Conservation (phyloP, 2,888 invertebrate genomes). For the Acanthoscelides obtectus region DNA sequence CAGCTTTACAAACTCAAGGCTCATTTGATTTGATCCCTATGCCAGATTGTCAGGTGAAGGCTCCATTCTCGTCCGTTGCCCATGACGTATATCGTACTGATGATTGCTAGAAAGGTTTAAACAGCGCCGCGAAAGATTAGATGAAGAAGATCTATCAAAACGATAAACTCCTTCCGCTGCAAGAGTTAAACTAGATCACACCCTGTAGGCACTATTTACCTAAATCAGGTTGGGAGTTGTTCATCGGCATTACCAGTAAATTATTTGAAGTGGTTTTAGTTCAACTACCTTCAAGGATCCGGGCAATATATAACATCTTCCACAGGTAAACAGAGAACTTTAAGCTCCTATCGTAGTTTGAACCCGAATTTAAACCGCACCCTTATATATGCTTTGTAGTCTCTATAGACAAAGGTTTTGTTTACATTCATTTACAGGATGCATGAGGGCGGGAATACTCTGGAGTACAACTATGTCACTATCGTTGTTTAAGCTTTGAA, state of each 20-base stretch:
- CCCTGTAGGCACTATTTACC: constrained; percentile 3
- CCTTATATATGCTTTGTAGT: constrained; percentile 14
- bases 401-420: constrained; percentile 4
- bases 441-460: neutral
- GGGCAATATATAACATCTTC: constrained; percentile 17
- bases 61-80: too few species aligned
- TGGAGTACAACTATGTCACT: neutral
- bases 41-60: too few species aligned
- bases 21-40: too few species aligned
- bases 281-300: constrained; percentile 18
- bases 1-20: too few species aligned
- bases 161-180: too few species aligned
- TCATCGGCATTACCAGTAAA: constrained; percentile 17
- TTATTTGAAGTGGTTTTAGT: constrained; percentile 19
- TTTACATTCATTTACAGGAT: constrained; percentile 4
- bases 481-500: too few species aligned
- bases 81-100: too few species aligned
- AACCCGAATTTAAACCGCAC: constrained; percentile 15
- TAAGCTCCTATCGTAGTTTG: constrained; percentile 14
- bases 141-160: too few species aligned
- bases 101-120: too few species aligned
- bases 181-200: too few species aligned
- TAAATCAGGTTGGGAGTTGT: constrained; percentile 17
- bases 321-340: constrained; percentile 19
- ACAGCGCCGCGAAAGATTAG: too few species aligned